Conservation (phyloP, 2,797 vertebrate genomes). For the Sebastes glaucus region DNA sequence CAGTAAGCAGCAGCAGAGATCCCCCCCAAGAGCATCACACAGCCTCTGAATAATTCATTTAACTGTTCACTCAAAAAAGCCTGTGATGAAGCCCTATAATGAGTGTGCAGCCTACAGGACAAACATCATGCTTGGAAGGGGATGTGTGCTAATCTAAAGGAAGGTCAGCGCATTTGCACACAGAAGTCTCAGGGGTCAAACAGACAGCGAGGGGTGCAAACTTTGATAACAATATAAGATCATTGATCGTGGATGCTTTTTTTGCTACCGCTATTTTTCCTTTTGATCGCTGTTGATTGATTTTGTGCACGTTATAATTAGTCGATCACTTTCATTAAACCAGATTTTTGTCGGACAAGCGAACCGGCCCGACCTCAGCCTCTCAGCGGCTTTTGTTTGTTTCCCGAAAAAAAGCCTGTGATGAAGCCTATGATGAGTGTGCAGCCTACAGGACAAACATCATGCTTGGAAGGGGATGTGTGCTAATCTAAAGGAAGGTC, state of each 20-base stretch:
- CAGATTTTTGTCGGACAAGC: no score
- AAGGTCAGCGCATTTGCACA: conserved; percentile 17
- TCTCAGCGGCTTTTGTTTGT: no score
- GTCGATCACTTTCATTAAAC: no score
- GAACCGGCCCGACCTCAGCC: no score
- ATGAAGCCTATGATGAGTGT: conserved; percentile 18
- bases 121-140: not conserved
- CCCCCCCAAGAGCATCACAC: conserved; percentile 36
- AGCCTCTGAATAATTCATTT: conserved; percentile 48
- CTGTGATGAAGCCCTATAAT: conserved; percentile 28
- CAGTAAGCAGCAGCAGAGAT: conserved; percentile 64
- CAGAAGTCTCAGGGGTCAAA: not conserved
- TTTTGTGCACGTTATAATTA: no score
- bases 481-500: not conserved
- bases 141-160: not conserved
- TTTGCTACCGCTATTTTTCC: no score
- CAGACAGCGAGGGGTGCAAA: not conserved
- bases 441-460: not conserved
- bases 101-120: not conserved
- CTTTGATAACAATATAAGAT: conserved; percentile 10
- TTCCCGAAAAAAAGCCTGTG: not conserved
- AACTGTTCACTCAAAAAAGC: conserved; percentile 26
- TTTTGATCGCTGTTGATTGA: no score
- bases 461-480: not conserved
- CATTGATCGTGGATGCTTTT: not conserved